phyloP scores from a whole-genome alignment of 2,797 vertebrate species.

The Poeciliopsis turneri region DNA sequence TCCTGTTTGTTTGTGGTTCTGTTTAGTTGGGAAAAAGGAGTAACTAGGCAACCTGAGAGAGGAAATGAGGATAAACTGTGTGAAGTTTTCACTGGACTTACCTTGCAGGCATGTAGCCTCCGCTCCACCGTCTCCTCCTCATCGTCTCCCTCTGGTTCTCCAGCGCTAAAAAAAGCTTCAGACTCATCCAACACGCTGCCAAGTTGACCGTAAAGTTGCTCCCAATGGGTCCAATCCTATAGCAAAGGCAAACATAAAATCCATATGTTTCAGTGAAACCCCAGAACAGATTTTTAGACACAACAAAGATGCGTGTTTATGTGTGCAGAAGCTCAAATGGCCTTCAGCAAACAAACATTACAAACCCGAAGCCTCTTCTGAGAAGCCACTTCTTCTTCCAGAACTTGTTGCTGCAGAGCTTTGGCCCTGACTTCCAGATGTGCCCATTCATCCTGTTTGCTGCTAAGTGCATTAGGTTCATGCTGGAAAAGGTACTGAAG shows the following conservation, averaged over 20 bases:
- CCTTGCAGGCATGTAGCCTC: slow-evolving; percentile 85
- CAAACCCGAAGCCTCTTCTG: slow-evolving; percentile 86
- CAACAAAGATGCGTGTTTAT: slow-evolving; percentile 15
- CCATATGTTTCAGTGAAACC: neutral
- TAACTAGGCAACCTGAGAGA: slow-evolving; percentile 2
- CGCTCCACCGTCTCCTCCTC: slow-evolving; percentile 61
- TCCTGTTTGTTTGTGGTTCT: neutral
- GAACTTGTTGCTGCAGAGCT: slow-evolving; percentile 77
- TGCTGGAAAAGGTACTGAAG: slow-evolving; percentile 77
- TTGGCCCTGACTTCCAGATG: slow-evolving; percentile 77
- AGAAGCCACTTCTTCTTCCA: slow-evolving; percentile 78
- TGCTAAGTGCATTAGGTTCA: slow-evolving; percentile 71
- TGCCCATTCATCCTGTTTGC: slow-evolving; percentile 74
- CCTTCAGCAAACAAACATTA: slow-evolving; percentile 44
- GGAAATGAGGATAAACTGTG: slow-evolving; percentile 1
- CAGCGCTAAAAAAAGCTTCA: slow-evolving; percentile 74
- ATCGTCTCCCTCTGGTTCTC: slow-evolving; percentile 78
- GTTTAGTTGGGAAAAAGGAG: neutral
- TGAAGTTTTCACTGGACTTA: slow-evolving; percentile 55
- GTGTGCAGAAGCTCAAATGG: slow-evolving; percentile 31
- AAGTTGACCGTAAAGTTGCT: slow-evolving; percentile 76
- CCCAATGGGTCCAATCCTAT: slow-evolving; percentile 87
- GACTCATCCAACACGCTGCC: slow-evolving; percentile 82
- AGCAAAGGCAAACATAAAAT: slow-evolving; percentile 31
- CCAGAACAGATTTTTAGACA: neutral